Percentiles rank a stretch among this genome's conserved stretches.
Evolutionary conservation across 2,113 vertebrate species (phyloP).

Genomic region (Cavia aperea): DNA sequence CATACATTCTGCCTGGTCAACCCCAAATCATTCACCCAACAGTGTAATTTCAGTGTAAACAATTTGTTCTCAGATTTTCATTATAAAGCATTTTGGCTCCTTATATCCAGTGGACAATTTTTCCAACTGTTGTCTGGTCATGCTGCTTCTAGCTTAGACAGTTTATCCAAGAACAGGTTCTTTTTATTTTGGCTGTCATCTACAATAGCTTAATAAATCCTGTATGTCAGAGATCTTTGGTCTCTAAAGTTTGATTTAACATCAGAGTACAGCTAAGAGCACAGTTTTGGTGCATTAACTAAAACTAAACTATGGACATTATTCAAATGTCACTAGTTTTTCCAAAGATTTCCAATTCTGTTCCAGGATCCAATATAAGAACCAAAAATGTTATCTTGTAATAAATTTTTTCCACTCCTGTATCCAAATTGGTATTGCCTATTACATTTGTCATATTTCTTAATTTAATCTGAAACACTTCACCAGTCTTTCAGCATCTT

Average conservation of each 20-base stretch:
- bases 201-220: not conserved
- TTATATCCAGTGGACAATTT: not conserved
- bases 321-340: not conserved
- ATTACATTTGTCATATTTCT: not conserved
- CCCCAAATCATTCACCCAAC: not conserved
- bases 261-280: not conserved
- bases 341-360: not conserved
- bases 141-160: not conserved
- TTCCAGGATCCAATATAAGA: not conserved
- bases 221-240: not conserved
- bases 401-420: not conserved
- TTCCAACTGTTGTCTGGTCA: not conserved
- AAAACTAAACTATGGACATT: not conserved
- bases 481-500: not conserved
- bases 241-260: not conserved
- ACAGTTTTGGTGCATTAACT: not conserved
- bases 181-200: not conserved
- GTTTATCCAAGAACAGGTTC: not conserved
- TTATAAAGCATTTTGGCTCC: not conserved
- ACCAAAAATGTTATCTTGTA: not conserved
- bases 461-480: not conserved
- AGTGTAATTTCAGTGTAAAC: not conserved
- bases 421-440: not conserved
- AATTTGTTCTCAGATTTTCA: not conserved
- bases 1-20: too few species aligned